Evolutionary conservation across 2,113 vertebrate genomes (phyloP).

Genomic region (Synchiropus splendidus): DNA sequence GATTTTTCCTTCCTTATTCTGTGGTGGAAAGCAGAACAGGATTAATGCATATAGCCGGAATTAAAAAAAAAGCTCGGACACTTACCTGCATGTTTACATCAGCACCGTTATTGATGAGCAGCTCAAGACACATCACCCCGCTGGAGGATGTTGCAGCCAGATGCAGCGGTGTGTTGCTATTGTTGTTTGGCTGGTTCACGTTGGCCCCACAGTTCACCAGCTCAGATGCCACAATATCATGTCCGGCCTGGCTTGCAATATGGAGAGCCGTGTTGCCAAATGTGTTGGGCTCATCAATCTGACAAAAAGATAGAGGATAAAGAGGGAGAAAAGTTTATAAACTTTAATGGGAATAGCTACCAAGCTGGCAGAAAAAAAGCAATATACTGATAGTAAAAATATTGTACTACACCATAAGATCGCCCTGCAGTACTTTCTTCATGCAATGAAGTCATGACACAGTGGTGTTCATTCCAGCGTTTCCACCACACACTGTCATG

Average conservation of each 20-base stretch:
- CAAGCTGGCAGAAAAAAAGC: too few relatives aligned
- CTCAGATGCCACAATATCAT: constrained; percentile 84
- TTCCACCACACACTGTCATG: too few relatives aligned
- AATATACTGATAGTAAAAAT: too few relatives aligned
- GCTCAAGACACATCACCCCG: constrained; percentile 86
- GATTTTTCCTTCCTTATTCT: constrained; percentile 94
- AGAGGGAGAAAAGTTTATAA: not conserved
- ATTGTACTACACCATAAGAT: too few relatives aligned
- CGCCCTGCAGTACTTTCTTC: too few relatives aligned
- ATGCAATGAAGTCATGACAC: too few relatives aligned
- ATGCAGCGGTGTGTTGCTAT: constrained; percentile 85
- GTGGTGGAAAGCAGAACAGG: constrained; percentile 10
- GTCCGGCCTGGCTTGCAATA: constrained; percentile 88
- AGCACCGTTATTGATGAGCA: constrained; percentile 88
- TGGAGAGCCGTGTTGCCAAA: constrained; percentile 94
- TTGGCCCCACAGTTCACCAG: constrained; percentile 87
- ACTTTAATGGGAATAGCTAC: too few relatives aligned
- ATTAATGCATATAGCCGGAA: too few relatives aligned
- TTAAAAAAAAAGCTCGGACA: too few relatives aligned
- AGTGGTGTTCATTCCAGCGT: too few relatives aligned
- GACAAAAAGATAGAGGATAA: not conserved
- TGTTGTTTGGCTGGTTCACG: constrained; percentile 83
- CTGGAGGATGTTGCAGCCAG: constrained; percentile 89
- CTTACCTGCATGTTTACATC: constrained; percentile 86
- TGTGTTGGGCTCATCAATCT: constrained; percentile 84